A percentile compares a stretch with the other conserved stretches of the same genome.
Evolutionary conservation across 64 coral and sea anemone genomes (phyloP).

Genomic region (Dendrophyllia cribrosa): DNA sequence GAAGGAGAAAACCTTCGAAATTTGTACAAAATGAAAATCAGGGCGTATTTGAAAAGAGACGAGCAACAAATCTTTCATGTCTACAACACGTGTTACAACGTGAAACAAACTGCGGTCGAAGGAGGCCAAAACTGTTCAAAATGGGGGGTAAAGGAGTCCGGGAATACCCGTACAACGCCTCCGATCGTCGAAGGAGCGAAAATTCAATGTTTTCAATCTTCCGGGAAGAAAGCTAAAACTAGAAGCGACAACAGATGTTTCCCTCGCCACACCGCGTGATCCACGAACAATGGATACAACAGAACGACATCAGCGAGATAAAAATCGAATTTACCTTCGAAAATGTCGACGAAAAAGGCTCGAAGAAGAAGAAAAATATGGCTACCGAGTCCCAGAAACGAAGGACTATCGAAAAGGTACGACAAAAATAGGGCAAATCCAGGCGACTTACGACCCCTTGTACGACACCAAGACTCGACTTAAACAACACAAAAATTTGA

Average conservation of each 20-base stretch:
- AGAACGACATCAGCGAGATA: background rate
- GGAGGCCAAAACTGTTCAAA: background rate
- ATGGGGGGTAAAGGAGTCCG: background rate
- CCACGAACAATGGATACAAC: conserved; percentile 25
- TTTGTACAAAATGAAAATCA: conserved; percentile 21
- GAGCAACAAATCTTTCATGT: background rate
- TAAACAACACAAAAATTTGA: conserved; percentile 76
- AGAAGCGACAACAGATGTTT: conserved; percentile 30
- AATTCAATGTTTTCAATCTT: conserved; percentile 25
- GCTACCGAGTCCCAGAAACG: conserved; percentile 39
- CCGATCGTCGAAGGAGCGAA: conserved; percentile 44
- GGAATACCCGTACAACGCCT: conserved; percentile 32
- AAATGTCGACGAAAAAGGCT: conserved; percentile 45
- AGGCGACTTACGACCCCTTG: background rate
- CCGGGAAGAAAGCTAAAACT: conserved; percentile 39
- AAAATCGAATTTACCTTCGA: conserved; percentile 27
- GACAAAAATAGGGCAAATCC: conserved; percentile 45
- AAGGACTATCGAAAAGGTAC: background rate
- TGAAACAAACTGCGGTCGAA: background rate
- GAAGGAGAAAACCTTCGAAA: background rate
- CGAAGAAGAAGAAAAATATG: conserved; percentile 19
- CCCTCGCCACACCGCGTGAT: conserved; percentile 19
- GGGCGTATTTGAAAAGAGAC: conserved; percentile 20
- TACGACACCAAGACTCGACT: conserved; percentile 49
- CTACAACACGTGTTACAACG: conserved; percentile 1